Percentiles rank a stretch among this genome's conserved stretches.
Conservation (phyloP, 23 tunicate genomes). For the Styela clava region DNA sequence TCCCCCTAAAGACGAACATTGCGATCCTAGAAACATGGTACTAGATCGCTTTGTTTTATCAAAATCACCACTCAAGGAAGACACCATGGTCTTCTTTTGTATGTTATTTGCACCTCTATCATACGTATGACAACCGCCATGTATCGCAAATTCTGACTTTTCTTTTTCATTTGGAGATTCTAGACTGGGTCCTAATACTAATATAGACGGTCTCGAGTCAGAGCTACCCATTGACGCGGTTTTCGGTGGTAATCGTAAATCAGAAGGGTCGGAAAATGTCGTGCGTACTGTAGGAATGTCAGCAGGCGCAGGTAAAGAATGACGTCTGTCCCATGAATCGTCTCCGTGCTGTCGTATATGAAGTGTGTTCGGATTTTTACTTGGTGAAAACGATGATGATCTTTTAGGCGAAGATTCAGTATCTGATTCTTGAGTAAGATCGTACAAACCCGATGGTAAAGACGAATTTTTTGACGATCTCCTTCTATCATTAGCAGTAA, state of each 20-base stretch:
- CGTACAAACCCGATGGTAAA: not conserved
- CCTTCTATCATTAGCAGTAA: not conserved
- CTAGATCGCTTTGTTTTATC: not conserved
- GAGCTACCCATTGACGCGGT: not conserved
- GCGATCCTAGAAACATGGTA: not conserved
- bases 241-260: constrained; percentile 2
- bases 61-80: not conserved
- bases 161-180: not conserved
- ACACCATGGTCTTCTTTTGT: not conserved
- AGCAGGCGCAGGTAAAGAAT: constrained; percentile 40
- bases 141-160: not conserved
- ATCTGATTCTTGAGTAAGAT: not conserved
- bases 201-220: constrained; percentile 7
- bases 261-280: constrained; percentile 28
- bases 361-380: not conserved
- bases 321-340: constrained; percentile 24
- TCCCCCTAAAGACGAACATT: not conserved
- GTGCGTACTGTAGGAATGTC: constrained; percentile 5
- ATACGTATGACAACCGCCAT: not conserved
- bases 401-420: constrained; percentile 9
- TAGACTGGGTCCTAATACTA: not conserved
- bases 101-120: not conserved
- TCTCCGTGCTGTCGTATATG: constrained; percentile 5
- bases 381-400: constrained; percentile 12
- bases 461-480: not conserved